Percentiles rank a stretch among this genome's conserved stretches.
Evolutionary conservation across 2,113 vertebrate species (phyloP).

Genomic region (Lota lota): DNA sequence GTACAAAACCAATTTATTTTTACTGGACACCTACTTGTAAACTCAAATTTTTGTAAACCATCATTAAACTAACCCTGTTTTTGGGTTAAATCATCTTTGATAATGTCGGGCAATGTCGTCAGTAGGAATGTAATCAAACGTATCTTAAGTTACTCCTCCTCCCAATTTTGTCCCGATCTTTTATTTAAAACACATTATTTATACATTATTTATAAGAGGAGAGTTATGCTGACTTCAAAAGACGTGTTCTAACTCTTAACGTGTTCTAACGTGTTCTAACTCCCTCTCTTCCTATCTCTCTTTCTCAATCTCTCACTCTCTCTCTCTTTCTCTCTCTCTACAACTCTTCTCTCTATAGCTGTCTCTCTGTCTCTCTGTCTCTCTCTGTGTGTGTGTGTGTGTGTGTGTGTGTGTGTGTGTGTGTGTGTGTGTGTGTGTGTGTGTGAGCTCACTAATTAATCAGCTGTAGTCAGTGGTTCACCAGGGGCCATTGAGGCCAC

Average conservation of each 20-base stretch:
- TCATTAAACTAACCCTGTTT: conserved; percentile 19
- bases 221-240: conserved; percentile 47
- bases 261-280: no score
- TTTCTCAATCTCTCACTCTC: no score
- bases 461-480: conserved; percentile 11
- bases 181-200: conserved; percentile 49
- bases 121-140: conserved; percentile 38
- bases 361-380: no score
- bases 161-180: conserved; percentile 7
- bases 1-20: neutral
- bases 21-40: neutral
- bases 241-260: no score
- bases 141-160: conserved; percentile 15
- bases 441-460: conserved; percentile 39
- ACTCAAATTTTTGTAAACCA: conserved; percentile 14
- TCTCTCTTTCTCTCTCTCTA: no score
- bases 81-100: conserved; percentile 25
- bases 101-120: conserved; percentile 1
- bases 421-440: conserved; percentile 3
- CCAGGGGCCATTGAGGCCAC: neutral
- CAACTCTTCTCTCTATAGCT: no score
- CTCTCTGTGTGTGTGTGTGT: neutral
- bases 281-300: neutral
- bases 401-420: conserved; percentile 1
- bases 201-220: conserved; percentile 55